A percentile compares a stretch with the other conserved stretches of the same genome.
Evolutionary conservation across 2,113 vertebrate species (phyloP).

Genomic region (Zosterops borbonicus): DNA sequence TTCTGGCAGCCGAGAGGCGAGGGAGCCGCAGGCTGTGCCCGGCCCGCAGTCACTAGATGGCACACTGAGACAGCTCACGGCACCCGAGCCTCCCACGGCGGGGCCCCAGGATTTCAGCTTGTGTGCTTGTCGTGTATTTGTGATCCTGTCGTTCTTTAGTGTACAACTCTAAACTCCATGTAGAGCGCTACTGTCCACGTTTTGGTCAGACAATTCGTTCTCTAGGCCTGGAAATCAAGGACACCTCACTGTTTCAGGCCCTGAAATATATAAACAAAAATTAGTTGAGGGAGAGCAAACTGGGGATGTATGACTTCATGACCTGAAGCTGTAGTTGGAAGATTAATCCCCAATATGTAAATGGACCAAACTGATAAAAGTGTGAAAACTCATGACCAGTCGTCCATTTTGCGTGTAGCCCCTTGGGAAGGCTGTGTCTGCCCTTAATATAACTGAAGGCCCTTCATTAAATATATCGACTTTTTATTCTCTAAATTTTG

Average conservation of each 20-base stretch:
- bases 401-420: not conserved
- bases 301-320: not conserved
- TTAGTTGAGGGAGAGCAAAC: not conserved
- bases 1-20: not conserved
- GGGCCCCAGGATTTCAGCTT: accelerated
- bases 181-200: not conserved
- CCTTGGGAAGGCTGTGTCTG: not conserved
- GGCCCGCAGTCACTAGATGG: constrained; percentile 56
- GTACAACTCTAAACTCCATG: not conserved
- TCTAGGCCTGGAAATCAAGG: not conserved
- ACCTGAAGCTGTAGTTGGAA: not conserved
- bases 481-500: not conserved
- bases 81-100: not conserved
- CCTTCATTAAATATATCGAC: not conserved
- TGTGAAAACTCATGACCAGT: not conserved
- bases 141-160: not conserved
- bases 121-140: accelerated
- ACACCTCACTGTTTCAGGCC: not conserved
- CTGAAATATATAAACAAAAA: not conserved
- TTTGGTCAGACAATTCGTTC: not conserved
- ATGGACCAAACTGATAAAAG: not conserved
- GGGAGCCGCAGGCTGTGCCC: not conserved
- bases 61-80: not conserved
- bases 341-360: not conserved
- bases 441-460: not conserved